Evolutionary conservation across 2,797 vertebrate species (phyloP).

Genomic region (Antennarius maculatus): DNA sequence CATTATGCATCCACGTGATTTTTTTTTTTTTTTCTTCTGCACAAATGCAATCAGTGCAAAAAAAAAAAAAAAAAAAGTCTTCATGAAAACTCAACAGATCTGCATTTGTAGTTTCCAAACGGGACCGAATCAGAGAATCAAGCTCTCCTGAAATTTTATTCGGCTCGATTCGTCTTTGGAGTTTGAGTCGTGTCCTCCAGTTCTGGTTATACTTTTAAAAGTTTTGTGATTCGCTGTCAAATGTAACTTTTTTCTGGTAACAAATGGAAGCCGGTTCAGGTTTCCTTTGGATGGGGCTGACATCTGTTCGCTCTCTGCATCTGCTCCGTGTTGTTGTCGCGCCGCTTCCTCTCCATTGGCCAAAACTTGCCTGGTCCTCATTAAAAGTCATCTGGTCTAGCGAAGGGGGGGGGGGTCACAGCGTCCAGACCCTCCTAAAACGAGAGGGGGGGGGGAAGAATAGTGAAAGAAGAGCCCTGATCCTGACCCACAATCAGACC

Average conservation of each 20-base stretch:
- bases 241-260: conserved; percentile 2
- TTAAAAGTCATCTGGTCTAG: conserved; percentile 81
- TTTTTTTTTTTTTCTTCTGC: conserved; percentile 47
- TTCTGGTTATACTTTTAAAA: conserved; percentile 27
- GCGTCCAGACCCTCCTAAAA: conserved; percentile 55
- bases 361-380: conserved; percentile 67
- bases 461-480: conserved; percentile 51
- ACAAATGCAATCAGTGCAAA: conserved; percentile 52
- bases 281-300: conserved; percentile 16
- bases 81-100: conserved; percentile 48
- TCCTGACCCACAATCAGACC: conserved; percentile 42
- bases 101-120: conserved; percentile 23
- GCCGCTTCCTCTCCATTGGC: conserved; percentile 49
- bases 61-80: conserved; percentile 29
- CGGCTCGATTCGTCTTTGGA: no score
- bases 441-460: conserved; percentile 28
- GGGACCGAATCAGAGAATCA: conserved; percentile 40
- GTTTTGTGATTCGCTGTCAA: conserved; percentile 24
- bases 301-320: conserved; percentile 19
- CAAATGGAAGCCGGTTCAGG: conserved; percentile 8
- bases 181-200: no score
- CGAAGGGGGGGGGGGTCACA: conserved; percentile 62
- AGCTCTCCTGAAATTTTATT: conserved; percentile 38
- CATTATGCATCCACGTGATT: conserved; percentile 67
- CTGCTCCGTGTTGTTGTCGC: conserved; percentile 31